Base-by-base conservation (phyloP, 92 coral and sea anemone species). In the Pocillopora meandrina region DNA sequence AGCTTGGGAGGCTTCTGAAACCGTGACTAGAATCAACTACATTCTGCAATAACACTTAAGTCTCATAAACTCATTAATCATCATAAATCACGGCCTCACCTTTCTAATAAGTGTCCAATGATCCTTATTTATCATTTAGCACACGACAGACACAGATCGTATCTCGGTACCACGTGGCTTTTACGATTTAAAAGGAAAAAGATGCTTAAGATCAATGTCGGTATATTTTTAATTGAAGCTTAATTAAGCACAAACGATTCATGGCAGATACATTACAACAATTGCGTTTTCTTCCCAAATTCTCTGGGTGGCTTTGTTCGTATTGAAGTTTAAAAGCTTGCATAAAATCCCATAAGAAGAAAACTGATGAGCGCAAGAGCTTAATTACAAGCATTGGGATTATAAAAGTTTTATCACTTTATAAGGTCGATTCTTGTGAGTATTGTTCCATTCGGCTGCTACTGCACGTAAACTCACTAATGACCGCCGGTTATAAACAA, bases 401-500 rank as follows among this genome's bases (percentile, higher is more conserved):
- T 70, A 26, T 14, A 23, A 20, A 65, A 65, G 21, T 9, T 26
- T 15, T n/a, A 59, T 59, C 12, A n/a, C 12, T 11, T 70, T 13
- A 49, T 15, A 55, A 11, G 1, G 55, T 49, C 74, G 47, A 70
- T 34, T 14, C 35, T 9, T 14, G 35, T 47, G 13, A 31, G 74
- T 42, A 59, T 58, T 59, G 77, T 71, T 71, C 70, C 85, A 81
- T 78, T 9, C 6, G 69, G 42, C 14, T 81, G 85, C 16, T 12
- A 57, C 23, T 81, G 70, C 77, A 60, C 78, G 77, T 20, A n/a
- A 71, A 56, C 23, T 10, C 60, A 52, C 47, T 35, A 58, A 71
- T 11, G 36, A 81, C 77, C 85, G 12, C 77, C 70, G 58, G 4
- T 12, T 58, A 58, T 80, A 81, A 81, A 71, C 85, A 81, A 56